Conservation (phyloP, 2,113 vertebrate species). For the Empidonax traillii region DNA sequence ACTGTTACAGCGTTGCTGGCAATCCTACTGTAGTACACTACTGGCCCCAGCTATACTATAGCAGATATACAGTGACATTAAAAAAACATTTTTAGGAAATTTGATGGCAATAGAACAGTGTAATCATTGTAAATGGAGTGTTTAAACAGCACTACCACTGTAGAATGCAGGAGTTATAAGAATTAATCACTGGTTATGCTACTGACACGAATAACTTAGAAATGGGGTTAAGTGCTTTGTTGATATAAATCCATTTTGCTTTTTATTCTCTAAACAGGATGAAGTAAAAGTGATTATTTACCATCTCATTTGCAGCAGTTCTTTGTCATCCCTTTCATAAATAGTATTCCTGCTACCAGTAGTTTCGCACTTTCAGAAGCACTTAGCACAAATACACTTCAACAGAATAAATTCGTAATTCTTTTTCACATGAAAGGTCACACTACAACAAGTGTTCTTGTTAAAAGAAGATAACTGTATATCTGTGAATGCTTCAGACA, state of each 20-base stretch:
- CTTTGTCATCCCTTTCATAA: neutral
- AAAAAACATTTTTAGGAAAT: neutral
- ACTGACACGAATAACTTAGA: neutral
- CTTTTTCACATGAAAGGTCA: neutral
- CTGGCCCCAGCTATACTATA: neutral
- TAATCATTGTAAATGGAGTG: neutral
- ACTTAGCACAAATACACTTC: neutral
- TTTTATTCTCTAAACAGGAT: neutral
- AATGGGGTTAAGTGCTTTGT: neutral
- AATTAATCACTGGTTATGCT: neutral
- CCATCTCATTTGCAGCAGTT: neutral
- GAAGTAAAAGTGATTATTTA: neutral
- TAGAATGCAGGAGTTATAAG: neutral
- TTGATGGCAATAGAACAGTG: neutral
- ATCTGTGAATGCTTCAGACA: neutral
- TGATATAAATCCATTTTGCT: neutral
- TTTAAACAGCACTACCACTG: neutral
- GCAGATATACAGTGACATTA: neutral
- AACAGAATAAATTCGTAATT: neutral
- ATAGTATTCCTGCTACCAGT: neutral
- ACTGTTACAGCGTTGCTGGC: neutral
- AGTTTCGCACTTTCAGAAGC: conserved; percentile 25
- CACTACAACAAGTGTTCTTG: neutral
- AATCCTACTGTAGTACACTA: neutral
- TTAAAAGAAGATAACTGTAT: neutral